Percentiles rank a stretch among this genome's conserved stretches.
These are phyloP conservation scores for Eumaeus atala DNA, from an alignment of 1,140 invertebrate species.

Conservation along the genomic window DNA sequence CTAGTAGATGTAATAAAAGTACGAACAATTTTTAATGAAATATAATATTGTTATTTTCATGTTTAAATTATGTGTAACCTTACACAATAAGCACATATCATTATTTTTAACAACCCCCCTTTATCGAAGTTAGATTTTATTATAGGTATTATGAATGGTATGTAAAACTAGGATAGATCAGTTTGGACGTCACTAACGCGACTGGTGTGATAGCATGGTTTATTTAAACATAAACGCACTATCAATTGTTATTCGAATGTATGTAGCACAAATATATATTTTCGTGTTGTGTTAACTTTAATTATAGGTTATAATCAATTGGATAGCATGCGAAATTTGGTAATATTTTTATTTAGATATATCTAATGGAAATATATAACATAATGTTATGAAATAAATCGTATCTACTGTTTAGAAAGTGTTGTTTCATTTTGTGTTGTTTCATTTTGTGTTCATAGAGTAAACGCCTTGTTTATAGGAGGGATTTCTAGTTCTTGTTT, in stretches of 20 bases:
- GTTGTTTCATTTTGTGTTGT: slow-evolving; percentile 3
- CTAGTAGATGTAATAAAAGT: slow-evolving; percentile 51
- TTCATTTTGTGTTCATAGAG: not conserved
- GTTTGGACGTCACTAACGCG: not conserved
- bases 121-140: slow-evolving; percentile 29
- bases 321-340: slow-evolving; percentile 5
- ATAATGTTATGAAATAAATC: slow-evolving; percentile 6
- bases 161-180: not conserved
- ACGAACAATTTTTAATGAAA: slow-evolving; percentile 72
- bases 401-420: slow-evolving; percentile 1
- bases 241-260: not conserved
- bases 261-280: slow-evolving; percentile 10
- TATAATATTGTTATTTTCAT: slow-evolving; percentile 68
- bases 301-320: slow-evolving; percentile 2
- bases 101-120: slow-evolving; percentile 55
- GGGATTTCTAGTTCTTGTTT: too few species aligned
- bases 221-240: slow-evolving; percentile 4
- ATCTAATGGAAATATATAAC: not conserved
- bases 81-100: slow-evolving; percentile 66
- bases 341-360: slow-evolving; percentile 4
- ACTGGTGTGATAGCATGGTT: not conserved
- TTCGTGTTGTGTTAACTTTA: slow-evolving; percentile 4
- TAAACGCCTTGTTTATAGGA: too few species aligned
- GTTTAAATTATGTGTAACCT: slow-evolving; percentile 52
- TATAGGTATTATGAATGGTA: not conserved